Conservation (phyloP, 2,113 vertebrate species). For the Elephantulus edwardii region DNA sequence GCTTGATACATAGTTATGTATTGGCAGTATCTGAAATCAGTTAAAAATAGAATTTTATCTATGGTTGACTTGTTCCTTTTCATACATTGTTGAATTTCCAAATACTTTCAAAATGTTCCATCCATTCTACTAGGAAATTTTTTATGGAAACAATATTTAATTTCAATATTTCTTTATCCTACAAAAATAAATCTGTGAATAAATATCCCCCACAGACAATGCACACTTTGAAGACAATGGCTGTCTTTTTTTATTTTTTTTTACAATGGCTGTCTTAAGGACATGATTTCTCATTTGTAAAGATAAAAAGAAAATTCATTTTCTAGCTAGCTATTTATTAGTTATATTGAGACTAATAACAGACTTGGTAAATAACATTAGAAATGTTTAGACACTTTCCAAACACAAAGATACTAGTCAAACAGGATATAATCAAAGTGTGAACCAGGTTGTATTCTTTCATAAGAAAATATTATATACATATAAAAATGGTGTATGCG, state of each 20-base stretch:
- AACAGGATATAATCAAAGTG: background rate
- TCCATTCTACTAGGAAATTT: background rate
- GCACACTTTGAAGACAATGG: constrained; percentile 9
- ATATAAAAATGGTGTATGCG: too few relatives aligned
- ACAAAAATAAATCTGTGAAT: background rate
- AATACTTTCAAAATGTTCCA: constrained; percentile 17
- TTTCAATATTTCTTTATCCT: background rate
- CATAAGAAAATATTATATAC: background rate
- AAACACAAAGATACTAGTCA: background rate
- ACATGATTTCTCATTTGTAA: background rate
- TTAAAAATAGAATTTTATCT: constrained; percentile 61
- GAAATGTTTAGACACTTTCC: background rate
- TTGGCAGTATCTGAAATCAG: constrained; percentile 48
- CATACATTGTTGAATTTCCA: constrained; percentile 25
- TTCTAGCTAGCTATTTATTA: constrained; percentile 43
- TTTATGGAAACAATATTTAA: background rate
- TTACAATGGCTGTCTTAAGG: background rate
- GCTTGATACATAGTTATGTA: constrained; percentile 71
- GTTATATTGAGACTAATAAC: background rate
- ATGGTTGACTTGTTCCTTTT: background rate
- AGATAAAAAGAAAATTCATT: constrained; percentile 7
- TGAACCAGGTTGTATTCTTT: too few relatives aligned
- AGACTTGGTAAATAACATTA: background rate
- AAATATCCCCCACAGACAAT: background rate
- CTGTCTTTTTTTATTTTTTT: too few relatives aligned